phyloP scores from a whole-genome alignment of 2,888 invertebrate species.

The Venusia cambrica region DNA sequence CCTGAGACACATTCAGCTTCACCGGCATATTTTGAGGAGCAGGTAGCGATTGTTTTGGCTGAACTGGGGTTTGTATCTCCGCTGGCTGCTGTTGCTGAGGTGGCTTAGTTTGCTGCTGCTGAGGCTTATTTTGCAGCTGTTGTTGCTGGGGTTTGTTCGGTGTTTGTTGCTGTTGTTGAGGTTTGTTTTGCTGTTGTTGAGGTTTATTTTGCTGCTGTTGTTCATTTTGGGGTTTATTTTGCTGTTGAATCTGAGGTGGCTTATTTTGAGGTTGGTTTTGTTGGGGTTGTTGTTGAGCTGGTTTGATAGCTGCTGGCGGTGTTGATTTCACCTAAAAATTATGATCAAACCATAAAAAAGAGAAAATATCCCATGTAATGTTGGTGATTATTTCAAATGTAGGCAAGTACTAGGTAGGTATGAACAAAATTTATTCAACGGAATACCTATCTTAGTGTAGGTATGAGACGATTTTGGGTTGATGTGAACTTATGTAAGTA shows the following conservation, averaged over 20 bases:
- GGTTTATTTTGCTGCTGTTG: slow-evolving; percentile 32
- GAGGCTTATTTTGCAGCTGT: slow-evolving; percentile 29
- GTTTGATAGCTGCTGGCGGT: slow-evolving; percentile 31
- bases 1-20: slow-evolving; percentile 43
- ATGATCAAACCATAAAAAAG: too few relatives aligned
- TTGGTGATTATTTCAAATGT: too few relatives aligned
- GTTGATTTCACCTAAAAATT: slow-evolving; percentile 31
- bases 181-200: slow-evolving; percentile 28
- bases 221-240: slow-evolving; percentile 27
- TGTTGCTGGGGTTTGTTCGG: slow-evolving; percentile 29
- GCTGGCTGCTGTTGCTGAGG: too few relatives aligned
- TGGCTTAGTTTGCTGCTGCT: slow-evolving; percentile 36
- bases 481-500: too few relatives aligned
- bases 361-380: too few relatives aligned
- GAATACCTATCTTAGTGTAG: too few relatives aligned
- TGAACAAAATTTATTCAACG: too few relatives aligned
- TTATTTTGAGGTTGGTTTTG: slow-evolving; percentile 31
- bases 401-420: too few relatives aligned
- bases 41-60: slow-evolving; percentile 26
- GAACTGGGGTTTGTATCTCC: slow-evolving; percentile 21
- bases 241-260: slow-evolving; percentile 30
- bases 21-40: slow-evolving; percentile 33
- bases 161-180: slow-evolving; percentile 33
- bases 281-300: slow-evolving; percentile 23
- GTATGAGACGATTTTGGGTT: too few relatives aligned